Evolutionary conservation across 2,113 vertebrate genomes (phyloP), one percentile per base, ranked within the genome.

Genomic region (Syngnathus floridae): DNA sequence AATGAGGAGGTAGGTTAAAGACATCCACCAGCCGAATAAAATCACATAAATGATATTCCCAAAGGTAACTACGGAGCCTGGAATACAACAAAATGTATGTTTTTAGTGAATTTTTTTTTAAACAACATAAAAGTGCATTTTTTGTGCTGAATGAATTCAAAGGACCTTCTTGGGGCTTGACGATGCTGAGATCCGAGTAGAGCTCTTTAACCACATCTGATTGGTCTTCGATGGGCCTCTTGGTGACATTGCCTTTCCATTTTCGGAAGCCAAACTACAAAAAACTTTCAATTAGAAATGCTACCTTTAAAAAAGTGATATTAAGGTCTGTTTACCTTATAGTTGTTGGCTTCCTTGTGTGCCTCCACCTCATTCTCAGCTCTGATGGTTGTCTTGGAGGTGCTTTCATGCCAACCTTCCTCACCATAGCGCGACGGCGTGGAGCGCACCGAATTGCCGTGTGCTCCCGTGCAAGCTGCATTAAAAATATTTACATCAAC

Each of bases 241-340:
- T 92, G 0, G 94, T 95, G 13, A 95, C 92, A 0, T 93, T 91
- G 40, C 92, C 91, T 74, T 94, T 96, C 94, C 94, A 95, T 43
- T 95, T 96, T 75, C 93, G 93, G 84, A 95, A 96, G 59, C 94
- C 94, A 71, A 95, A 95, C 94, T 96, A 72, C 0, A 48, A 3
- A 37, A 62, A 41, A 35, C 19, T 11, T 49, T 26, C 1, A 26
- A 22, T 6, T 14, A 13, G 1, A 19, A 59, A 36, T 17, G 8
- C 7, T 41, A 19, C 37, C 16, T 58, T 38, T 38, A 54, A 26
- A 26, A 21, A 22, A 31, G 12, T 14, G n/a, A 26, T 5, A 22
- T 2, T 9, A 16, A 4, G 21, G 13, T 1, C 14, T 13, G 11
- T 14, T 40, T 14, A 56, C 93, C 90, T 84, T 92, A 82, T 92